These are phyloP conservation scores for Spinus olivaceus DNA, from an alignment of 2,797 vertebrate species.

Conservation along the genomic window DNA sequence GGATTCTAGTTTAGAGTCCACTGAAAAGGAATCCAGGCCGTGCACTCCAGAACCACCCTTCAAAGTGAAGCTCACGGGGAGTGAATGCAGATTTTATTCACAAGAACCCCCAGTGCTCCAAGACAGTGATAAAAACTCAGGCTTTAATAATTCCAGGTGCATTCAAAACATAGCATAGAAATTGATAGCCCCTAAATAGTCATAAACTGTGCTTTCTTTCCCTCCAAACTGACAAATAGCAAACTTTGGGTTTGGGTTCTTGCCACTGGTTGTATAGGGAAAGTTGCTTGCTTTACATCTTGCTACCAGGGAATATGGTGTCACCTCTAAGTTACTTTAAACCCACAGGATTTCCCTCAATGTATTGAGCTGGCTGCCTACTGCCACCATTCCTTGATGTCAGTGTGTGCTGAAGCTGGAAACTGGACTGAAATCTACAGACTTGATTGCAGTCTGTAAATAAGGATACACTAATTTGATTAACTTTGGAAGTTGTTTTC, in stretches of 20 bases:
- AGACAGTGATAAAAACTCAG: not conserved
- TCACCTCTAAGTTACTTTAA: not conserved
- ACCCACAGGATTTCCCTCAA: not conserved
- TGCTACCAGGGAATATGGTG: not conserved
- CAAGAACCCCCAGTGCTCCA: not conserved
- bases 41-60: not conserved
- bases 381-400: not conserved
- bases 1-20: not conserved
- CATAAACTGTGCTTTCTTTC: not conserved
- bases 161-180: not conserved
- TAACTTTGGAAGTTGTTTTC: constrained; percentile 35
- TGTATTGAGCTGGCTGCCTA: accelerated
- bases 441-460: constrained; percentile 35
- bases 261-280: not conserved
- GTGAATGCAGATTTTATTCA: not conserved
- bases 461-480: constrained; percentile 50
- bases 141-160: not conserved
- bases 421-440: not conserved
- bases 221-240: not conserved
- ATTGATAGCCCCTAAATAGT: not conserved
- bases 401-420: not conserved
- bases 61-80: not conserved
- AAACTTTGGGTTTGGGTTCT: not conserved
- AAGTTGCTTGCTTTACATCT: not conserved
- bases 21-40: not conserved